phyloP scores from a whole-genome alignment of 2,113 vertebrate genomes.

The Tachysurus fulvidraco region DNA sequence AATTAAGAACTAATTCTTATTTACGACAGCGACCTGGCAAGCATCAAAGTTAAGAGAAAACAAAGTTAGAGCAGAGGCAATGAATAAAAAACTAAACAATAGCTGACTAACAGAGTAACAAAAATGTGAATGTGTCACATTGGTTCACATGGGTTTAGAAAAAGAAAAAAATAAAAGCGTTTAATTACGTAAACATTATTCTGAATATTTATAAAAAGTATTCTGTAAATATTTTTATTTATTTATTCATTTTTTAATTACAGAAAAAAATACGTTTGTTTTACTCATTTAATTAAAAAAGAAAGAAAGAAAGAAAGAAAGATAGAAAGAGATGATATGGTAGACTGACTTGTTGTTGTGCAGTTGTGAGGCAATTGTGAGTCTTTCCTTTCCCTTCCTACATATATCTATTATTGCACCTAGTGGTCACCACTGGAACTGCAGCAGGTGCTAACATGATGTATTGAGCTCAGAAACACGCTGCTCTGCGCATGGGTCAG shows the following conservation, averaged over 20 bases:
- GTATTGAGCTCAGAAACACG: neutral
- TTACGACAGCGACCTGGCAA: neutral
- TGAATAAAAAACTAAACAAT: neutral
- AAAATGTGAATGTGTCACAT: neutral
- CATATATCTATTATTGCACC: neutral
- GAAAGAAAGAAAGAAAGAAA: too few species aligned
- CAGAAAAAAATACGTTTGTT: too few species aligned
- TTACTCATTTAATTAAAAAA: too few species aligned
- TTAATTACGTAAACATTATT: neutral
- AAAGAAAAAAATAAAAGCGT: neutral
- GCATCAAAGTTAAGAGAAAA: neutral
- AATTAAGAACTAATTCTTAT: neutral
- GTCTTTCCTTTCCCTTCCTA: neutral
- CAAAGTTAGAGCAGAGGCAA: neutral
- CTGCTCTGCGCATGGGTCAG: too few species aligned
- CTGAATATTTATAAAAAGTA: too few species aligned
- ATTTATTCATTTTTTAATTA: too few species aligned
- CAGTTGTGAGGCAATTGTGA: neutral
- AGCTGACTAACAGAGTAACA: neutral
- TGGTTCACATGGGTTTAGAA: neutral
- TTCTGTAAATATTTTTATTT: too few species aligned
- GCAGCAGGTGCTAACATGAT: neutral
- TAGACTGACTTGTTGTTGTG: neutral
- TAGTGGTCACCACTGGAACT: neutral
- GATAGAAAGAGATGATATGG: too few species aligned